These are phyloP conservation scores for Erythrocercus mccallii DNA, from an alignment of 2,113 vertebrate species.

Conservation along the genomic window DNA sequence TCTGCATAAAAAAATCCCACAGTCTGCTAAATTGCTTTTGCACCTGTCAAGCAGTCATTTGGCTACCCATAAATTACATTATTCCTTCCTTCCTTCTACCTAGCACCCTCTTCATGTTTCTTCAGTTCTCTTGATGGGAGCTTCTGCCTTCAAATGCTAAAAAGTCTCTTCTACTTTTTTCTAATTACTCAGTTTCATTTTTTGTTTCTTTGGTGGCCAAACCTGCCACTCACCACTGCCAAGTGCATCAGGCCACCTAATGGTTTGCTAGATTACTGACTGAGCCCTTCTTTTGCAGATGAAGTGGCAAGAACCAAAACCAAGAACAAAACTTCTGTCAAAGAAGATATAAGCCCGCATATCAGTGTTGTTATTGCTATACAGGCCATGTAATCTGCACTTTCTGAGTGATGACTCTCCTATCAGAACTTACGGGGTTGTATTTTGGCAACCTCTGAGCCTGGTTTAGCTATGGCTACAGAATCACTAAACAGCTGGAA, in stretches of 20 bases:
- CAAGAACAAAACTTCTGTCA: not conserved
- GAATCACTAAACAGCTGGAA: not conserved
- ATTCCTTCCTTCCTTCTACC: not conserved
- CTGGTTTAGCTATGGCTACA: not conserved
- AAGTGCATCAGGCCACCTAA: not conserved
- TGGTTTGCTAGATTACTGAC: not conserved
- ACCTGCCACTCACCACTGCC: not conserved
- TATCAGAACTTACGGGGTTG: not conserved
- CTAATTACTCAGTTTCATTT: not conserved
- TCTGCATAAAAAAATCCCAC: not conserved
- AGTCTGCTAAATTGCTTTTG: not conserved
- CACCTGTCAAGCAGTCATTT: slow-evolving; percentile 26
- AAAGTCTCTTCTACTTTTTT: not conserved
- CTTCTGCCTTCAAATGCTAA: not conserved
- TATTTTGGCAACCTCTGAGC: not conserved
- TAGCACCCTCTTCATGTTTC: not conserved
- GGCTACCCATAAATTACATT: slow-evolving; percentile 12
- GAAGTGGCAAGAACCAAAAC: not conserved
- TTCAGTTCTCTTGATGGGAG: not conserved
- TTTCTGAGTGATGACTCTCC: not conserved
- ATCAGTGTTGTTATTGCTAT: not conserved
- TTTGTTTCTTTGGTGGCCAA: not conserved
- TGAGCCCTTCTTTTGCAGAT: not conserved
- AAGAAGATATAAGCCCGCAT: not conserved
- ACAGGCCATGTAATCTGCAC: accelerated